Conservation (phyloP, 2,888 invertebrate species). For the Dastarcus helophoroides region DNA sequence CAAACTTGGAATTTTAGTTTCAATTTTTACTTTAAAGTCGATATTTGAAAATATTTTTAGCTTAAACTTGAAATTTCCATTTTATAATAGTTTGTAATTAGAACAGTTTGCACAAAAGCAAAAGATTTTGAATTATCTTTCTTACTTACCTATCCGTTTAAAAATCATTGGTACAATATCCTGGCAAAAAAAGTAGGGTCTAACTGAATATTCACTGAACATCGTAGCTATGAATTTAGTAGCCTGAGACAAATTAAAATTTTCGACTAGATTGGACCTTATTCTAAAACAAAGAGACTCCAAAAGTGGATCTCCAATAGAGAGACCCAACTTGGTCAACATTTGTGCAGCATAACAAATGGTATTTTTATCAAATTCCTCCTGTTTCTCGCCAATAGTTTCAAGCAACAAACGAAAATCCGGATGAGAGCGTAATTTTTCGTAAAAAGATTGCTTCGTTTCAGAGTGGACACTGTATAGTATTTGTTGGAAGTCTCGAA, state of each 20-base stretch:
- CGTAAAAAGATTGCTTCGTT: slow-evolving; percentile 22
- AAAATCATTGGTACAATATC: slow-evolving; percentile 34
- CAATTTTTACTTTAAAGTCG: too few relatives aligned
- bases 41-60: too few relatives aligned
- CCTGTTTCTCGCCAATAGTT: slow-evolving; percentile 24
- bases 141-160: slow-evolving; percentile 29
- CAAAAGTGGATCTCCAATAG: slow-evolving; percentile 26
- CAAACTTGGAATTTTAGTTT: too few relatives aligned
- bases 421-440: slow-evolving; percentile 22
- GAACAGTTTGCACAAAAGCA: too few relatives aligned
- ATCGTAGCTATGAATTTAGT: slow-evolving; percentile 37
- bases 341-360: slow-evolving; percentile 38
- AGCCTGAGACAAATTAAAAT: slow-evolving; percentile 18
- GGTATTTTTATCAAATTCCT: slow-evolving; percentile 31
- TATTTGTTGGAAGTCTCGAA: slow-evolving; percentile 33
- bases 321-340: slow-evolving; percentile 38
- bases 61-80: too few relatives aligned
- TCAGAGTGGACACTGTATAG: slow-evolving; percentile 24
- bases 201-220: slow-evolving; percentile 32
- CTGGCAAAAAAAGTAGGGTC: slow-evolving; percentile 32
- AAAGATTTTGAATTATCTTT: too few relatives aligned
- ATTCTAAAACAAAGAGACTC: slow-evolving; percentile 32
- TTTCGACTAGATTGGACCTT: slow-evolving; percentile 20
- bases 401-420: slow-evolving; percentile 27
- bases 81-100: too few relatives aligned